Evolutionary conservation across 2,113 vertebrate species (phyloP).

Genomic region (Aleadryas rufinucha): DNA sequence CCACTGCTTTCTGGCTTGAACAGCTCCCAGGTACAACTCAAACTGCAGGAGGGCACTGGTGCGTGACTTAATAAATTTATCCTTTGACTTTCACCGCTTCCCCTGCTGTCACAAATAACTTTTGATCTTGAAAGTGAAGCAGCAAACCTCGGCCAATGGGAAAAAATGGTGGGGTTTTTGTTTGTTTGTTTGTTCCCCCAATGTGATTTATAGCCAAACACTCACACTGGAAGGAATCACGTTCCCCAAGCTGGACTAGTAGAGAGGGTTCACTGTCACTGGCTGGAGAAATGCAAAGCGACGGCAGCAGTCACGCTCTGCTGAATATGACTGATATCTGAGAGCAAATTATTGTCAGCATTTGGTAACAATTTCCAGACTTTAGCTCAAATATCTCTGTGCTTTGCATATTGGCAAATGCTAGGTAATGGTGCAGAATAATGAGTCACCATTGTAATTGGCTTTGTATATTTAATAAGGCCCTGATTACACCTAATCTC

Average conservation of each 20-base stretch:
- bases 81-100: not conserved
- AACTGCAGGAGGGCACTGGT: not conserved
- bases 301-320: not conserved
- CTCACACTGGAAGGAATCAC: not conserved
- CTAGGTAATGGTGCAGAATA: not conserved
- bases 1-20: not conserved
- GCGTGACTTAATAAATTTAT: not conserved
- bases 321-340: not conserved
- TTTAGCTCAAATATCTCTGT: not conserved
- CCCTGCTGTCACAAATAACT: not conserved
- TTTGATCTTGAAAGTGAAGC: not conserved
- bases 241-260: fast-evolving
- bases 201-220: not conserved
- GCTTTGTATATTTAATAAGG: not conserved
- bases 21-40: not conserved
- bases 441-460: not conserved
- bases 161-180: not conserved
- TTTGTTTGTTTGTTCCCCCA: not conserved
- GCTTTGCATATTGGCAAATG: not conserved
- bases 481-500: not conserved
- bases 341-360: not conserved
- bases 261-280: not conserved
- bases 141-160: not conserved
- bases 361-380: not conserved
- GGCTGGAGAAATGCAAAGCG: not conserved